Percentiles rank a stretch among this genome's conserved stretches.
phyloP scores from a whole-genome alignment of 2,888 invertebrate genomes.

The Acronicta leporina region DNA sequence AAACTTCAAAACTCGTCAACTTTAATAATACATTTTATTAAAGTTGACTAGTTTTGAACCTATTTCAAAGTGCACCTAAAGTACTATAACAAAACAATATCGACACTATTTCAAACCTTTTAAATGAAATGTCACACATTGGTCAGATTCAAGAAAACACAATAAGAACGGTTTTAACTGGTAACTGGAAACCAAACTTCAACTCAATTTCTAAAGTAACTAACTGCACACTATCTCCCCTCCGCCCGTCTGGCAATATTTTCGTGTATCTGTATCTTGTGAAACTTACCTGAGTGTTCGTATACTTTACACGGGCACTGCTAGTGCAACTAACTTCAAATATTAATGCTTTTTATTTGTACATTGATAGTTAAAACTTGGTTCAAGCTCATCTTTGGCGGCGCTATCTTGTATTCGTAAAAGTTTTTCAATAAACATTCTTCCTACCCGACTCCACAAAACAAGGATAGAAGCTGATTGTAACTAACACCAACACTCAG shows the following conservation, averaged over 20 bases:
- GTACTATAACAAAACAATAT: no score
- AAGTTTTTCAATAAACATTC: constrained; percentile 8
- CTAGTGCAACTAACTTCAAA: constrained; percentile 15
- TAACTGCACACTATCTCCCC: constrained; percentile 18
- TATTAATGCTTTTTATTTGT: not conserved
- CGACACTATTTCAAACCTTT: no score
- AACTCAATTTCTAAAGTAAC: constrained; percentile 32
- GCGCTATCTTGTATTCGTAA: constrained; percentile 1
- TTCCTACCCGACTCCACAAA: no score
- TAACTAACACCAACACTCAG: no score
- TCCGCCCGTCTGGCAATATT: constrained; percentile 17
- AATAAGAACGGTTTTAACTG: not conserved
- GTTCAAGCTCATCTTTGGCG: constrained; percentile 5
- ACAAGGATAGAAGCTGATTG: no score
- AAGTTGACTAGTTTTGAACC: no score
- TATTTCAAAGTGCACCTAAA: no score
- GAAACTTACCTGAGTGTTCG: constrained; percentile 31
- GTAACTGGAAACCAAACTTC: constrained; percentile 11
- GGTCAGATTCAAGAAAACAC: not conserved
- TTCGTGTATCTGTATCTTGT: constrained; percentile 29
- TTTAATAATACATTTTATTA: no score
- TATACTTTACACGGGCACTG: constrained; percentile 4
- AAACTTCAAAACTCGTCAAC: no score
- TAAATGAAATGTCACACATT: not conserved
- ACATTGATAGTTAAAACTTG: constrained; percentile 8